Base-by-base conservation (phyloP, 2,888 invertebrate genomes). In the Drosophila stalkeri region DNA sequence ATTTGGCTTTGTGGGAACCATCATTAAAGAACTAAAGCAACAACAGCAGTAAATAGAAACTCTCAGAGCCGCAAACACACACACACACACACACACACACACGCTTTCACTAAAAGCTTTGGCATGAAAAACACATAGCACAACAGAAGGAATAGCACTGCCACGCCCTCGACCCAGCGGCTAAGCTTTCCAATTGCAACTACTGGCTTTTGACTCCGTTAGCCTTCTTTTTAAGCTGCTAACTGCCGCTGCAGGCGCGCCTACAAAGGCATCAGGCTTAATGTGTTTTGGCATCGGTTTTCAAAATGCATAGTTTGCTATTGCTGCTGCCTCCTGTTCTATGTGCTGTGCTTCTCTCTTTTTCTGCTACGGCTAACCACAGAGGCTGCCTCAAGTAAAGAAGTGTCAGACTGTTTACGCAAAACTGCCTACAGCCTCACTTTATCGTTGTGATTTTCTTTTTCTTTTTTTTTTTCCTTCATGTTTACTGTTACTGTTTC, bases 1-100 rank as follows among this genome's bases (percentile, higher is more conserved):
- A 82, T 87, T 85, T 85, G 83, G 80, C 83, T 85, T 86, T 77
- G 81, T 56, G 73, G 75, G 43, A 57, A 86, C 88, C 88, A 86
- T 86, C 85, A 86, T 86, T 86, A 86, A 88, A 74, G 83, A 77
- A 81, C 75, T 65, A 78, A 82, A 78, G 73, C 82, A 70, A 72
- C 84, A 81, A 71, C 78, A 77, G 33, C 35, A 51, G 51, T 20
- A 68, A 68, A 52, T 61, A 60, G 68, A 51, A 37, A 55, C 37
- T 65, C 55, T 52, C 52, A 61, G 20, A 51, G 18, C 18, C 43
- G 39, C 41, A 65, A 2, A 54, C 55, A 72, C 59, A 70, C 33
- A 51, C 43, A 47, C 39, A 64, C 1, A 18, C 56, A 72, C 54
- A 66, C 27, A 46, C 27, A 46, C 44, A 37, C 49, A 27, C 39